Percentiles rank a stretch among this genome's conserved stretches.
Conservation (phyloP, 2,113 vertebrate genomes). For the Eclectus roratus region DNA sequence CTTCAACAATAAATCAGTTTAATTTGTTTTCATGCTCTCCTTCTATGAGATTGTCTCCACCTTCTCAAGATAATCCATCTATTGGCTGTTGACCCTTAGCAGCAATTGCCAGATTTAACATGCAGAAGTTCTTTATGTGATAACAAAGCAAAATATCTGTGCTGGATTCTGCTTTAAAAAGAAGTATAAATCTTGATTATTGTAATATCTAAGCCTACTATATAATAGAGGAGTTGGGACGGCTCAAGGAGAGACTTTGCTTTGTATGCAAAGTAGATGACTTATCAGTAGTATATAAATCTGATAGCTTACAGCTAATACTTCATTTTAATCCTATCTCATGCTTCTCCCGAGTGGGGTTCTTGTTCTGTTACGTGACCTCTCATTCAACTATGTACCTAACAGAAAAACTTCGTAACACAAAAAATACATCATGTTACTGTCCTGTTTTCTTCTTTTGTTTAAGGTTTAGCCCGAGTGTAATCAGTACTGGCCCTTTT, state of each 20-base stretch:
- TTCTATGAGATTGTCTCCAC: neutral
- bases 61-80: neutral
- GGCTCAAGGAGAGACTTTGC: neutral
- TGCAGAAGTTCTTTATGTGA: neutral
- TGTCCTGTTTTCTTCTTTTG: neutral
- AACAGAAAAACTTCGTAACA: neutral
- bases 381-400: neutral
- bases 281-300: neutral
- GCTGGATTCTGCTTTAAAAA: neutral
- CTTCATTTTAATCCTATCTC: neutral
- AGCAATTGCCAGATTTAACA: neutral
- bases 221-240: neutral
- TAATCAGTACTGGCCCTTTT: neutral
- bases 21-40: neutral
- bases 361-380: neutral
- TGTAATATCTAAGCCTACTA: neutral
- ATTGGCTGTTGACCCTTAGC: neutral
- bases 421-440: neutral
- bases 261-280: neutral
- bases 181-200: neutral
- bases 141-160: neutral
- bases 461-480: neutral
- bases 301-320: neutral
- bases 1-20: neutral
- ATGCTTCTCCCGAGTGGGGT: neutral